Base-by-base conservation (phyloP, 2,888 invertebrate species). In the Apamea sordens region DNA sequence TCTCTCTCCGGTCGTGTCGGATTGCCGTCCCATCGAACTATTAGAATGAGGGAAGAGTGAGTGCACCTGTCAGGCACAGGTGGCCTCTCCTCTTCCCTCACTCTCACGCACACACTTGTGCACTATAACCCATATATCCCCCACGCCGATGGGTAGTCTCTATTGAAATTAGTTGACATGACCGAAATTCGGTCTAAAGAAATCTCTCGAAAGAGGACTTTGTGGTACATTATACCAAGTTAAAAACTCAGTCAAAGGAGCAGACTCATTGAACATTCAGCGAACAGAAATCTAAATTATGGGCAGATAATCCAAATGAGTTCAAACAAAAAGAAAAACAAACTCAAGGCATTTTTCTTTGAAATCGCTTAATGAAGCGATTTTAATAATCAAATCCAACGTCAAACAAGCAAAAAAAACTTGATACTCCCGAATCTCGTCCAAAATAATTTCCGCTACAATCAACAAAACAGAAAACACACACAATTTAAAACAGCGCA, bases 381-480 rank as follows among this genome's bases (percentile, higher is more conserved):
- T n/a, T 6, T 28, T 44, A 71, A 21, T 68, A 56, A 73, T 59
- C 18, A 50, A 75, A 70, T 67, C 6, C 28, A 65, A n/a, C 4
- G 0, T 18, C 24, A 44, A 67, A 80, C n/a, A 70, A 36, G 3
- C 18, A 47, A 53, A 36, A 28, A 15, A 11, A 18, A 36, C 15
- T 10, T 41, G 0, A 28, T 8, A 28, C 10, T 44, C 13, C 36
- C 50, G 28, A 13, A 61, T 70, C 53, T 63, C 64, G 28, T 77
- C n/a, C 44, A 71, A 73, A 79, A 76, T 76, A 41, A 73, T 63
- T 76, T 76, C 61, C 74, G 63, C 36, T 67, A 61, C 85, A 85
- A 85, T 85, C 85, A 85, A 87, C 85, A 75, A 69, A 81, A 83
- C 64, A 78, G 32, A 73, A 61, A 73, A 59, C 64, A 36, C 65